Conservation (phyloP, 2,888 invertebrate species). For the Campoplex nolae region DNA sequence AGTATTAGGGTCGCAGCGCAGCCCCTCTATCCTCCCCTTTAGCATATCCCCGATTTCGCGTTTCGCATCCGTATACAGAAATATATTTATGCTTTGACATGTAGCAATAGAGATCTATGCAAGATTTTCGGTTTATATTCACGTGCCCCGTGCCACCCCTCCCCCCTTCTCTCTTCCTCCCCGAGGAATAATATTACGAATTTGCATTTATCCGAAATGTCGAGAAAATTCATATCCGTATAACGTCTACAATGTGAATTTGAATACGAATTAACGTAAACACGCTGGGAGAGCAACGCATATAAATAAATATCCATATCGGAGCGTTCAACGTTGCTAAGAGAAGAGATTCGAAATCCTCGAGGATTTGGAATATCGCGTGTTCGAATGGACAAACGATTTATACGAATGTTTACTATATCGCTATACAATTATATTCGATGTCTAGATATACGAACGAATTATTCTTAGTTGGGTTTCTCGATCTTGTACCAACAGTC, state of each 20-base stretch:
- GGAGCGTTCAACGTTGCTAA: neutral
- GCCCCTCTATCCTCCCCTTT: constrained; percentile 25
- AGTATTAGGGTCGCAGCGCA: constrained; percentile 66
- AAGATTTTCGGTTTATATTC: constrained; percentile 57
- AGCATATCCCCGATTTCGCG: constrained; percentile 44
- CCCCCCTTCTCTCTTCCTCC: neutral
- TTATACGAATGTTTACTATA: constrained; percentile 29
- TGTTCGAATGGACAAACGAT: constrained; percentile 63
- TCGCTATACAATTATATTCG: constrained; percentile 24
- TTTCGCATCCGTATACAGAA: constrained; percentile 11
- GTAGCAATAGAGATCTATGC: constrained; percentile 60
- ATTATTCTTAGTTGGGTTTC: constrained; percentile 67
- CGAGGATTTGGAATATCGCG: constrained; percentile 22
- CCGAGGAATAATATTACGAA: constrained; percentile 59
- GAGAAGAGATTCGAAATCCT: constrained; percentile 13
- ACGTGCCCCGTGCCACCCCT: constrained; percentile 2
- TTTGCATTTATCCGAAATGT: constrained; percentile 66
- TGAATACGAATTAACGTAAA: constrained; percentile 47
- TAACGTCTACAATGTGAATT: constrained; percentile 29
- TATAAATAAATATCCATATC: neutral
- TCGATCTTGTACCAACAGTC: constrained; percentile 69
- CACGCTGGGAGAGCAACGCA: neutral
- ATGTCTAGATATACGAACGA: constrained; percentile 57
- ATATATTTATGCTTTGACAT: constrained; percentile 32
- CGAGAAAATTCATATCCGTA: constrained; percentile 38